Evolutionary conservation across 30 jellyfish, hydroid and myxozoan genomes (phyloP).

Genomic region (Chironex yamaguchii): DNA sequence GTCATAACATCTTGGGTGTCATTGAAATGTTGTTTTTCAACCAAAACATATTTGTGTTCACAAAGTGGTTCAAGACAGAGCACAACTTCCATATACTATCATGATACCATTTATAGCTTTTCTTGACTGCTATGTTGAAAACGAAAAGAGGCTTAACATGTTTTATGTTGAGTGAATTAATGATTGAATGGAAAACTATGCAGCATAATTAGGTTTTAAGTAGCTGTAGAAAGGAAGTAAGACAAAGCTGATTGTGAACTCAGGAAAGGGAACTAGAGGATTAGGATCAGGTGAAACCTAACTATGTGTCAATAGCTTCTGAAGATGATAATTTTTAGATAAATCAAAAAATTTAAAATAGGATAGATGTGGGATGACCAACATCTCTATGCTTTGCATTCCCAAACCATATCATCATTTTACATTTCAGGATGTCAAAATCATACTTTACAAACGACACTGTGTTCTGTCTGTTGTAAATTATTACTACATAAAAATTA

Average conservation of each 20-base stretch:
- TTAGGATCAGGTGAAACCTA: slow-evolving; percentile 15
- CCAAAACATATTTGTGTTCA: not conserved
- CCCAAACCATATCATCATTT: not conserved
- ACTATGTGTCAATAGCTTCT: slow-evolving; percentile 34
- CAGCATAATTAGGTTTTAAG: slow-evolving; percentile 4
- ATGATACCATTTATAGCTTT: not conserved
- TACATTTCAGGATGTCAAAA: slow-evolving; percentile 32
- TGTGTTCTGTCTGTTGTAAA: slow-evolving; percentile 28
- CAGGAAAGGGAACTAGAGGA: slow-evolving; percentile 21
- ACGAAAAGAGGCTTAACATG: not conserved
- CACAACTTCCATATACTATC: not conserved
- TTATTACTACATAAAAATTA: slow-evolving; percentile 9
- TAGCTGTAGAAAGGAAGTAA: slow-evolving; percentile 27
- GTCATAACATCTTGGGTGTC: not conserved
- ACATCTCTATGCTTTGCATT: not conserved
- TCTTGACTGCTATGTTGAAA: not conserved
- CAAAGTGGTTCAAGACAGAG: slow-evolving; percentile 1
- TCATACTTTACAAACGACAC: slow-evolving; percentile 28
- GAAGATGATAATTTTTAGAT: slow-evolving; percentile 24
- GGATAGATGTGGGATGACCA: slow-evolving; percentile 25
- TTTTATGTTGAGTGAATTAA: not conserved
- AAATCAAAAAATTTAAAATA: slow-evolving; percentile 1
- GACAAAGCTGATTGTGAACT: slow-evolving; percentile 1
- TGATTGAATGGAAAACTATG: slow-evolving; percentile 16
- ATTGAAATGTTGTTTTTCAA: not conserved